These are phyloP conservation scores for Sipha flava DNA, from an alignment of 1,140 invertebrate species.

Conservation along the genomic window DNA sequence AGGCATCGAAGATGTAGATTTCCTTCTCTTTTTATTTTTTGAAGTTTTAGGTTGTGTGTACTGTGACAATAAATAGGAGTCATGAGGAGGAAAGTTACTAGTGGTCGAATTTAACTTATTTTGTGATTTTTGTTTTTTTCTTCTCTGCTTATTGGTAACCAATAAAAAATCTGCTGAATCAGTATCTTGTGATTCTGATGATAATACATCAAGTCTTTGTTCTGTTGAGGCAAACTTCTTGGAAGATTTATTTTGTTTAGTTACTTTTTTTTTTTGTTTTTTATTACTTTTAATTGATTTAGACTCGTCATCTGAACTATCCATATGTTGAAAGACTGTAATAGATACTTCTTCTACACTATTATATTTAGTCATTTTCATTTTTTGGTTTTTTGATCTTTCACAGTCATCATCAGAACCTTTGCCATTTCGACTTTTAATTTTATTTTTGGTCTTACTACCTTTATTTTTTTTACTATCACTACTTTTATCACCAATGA, in stretches of 20 bases:
- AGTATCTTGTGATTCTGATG: conserved; percentile 19
- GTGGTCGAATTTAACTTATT: conserved; percentile 15
- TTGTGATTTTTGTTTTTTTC: conserved; percentile 30
- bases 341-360: conserved; percentile 28
- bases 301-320: conserved; percentile 22
- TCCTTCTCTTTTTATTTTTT: conserved; percentile 41
- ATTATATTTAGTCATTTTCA: conserved; percentile 22
- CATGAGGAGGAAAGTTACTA: conserved; percentile 27
- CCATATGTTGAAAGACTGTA: conserved; percentile 22
- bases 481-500: conserved; percentile 19
- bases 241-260: conserved; percentile 15
- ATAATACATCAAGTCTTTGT: conserved; percentile 16
- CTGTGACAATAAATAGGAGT: conserved; percentile 21
- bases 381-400: conserved; percentile 6
- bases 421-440: conserved; percentile 26
- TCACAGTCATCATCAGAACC: conserved; percentile 20
- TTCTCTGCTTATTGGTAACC: conserved; percentile 22
- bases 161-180: conserved; percentile 22
- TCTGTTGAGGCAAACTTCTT: conserved; percentile 28
- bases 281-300: conserved; percentile 24
- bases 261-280: conserved; percentile 15
- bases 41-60: conserved; percentile 26
- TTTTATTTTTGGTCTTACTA: conserved; percentile 8
- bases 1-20: conserved; percentile 53
- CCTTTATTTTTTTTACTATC: conserved; percentile 22